Percentiles rank a stretch among this genome's conserved stretches.
Conservation (phyloP, 2,888 invertebrate species). For the Lithodes maja region DNA sequence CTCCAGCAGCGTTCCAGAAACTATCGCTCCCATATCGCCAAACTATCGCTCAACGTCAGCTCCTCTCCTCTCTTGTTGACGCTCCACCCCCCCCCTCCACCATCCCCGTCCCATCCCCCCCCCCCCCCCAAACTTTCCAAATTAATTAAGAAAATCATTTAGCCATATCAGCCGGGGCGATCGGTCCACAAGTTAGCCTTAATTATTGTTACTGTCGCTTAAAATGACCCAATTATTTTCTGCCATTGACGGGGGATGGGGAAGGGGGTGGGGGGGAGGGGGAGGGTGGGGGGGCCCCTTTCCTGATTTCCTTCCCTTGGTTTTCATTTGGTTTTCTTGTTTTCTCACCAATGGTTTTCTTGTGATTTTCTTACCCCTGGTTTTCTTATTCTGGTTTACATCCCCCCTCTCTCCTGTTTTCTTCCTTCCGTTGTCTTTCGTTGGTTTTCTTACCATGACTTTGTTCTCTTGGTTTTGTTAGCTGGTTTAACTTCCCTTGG, state of each 20-base stretch:
- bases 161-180: constrained; percentile 58
- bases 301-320: too few species aligned
- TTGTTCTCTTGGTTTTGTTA: too few species aligned
- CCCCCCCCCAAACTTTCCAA: constrained; percentile 48
- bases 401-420: too few species aligned
- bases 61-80: constrained; percentile 49
- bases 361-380: too few species aligned
- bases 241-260: constrained; percentile 38
- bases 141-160: constrained; percentile 65
- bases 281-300: too few species aligned
- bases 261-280: too few species aligned
- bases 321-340: too few species aligned
- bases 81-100: neutral
- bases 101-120: neutral
- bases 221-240: constrained; percentile 61
- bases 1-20: neutral
- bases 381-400: too few species aligned
- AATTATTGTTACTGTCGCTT: constrained; percentile 60
- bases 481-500: too few species aligned
- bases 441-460: too few species aligned
- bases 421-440: too few species aligned
- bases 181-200: constrained; percentile 60
- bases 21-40: constrained; percentile 19
- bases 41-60: constrained; percentile 49
- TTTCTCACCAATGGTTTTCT: too few species aligned